Base-by-base conservation (phyloP, 2,113 vertebrate genomes). In the Sphyrna mokarran region DNA sequence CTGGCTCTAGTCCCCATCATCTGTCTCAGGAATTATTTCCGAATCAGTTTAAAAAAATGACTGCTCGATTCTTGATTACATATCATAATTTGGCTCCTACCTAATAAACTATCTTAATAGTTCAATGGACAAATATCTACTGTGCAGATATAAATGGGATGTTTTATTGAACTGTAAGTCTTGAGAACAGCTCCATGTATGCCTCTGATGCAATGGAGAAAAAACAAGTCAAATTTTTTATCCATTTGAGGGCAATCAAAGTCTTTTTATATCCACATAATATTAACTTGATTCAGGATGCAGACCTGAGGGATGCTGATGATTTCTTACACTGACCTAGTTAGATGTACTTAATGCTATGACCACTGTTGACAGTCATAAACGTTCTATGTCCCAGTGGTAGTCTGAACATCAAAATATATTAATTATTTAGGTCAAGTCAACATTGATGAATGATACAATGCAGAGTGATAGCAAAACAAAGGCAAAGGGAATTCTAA, bases 371-470 rank as follows among this genome's bases (percentile, higher is more conserved):
- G 37, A 83, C 80, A 20, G 80, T 83, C 37, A 83, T 83, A 83
- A 83, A 91, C 5, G 6, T 66, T 66, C 61, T 10, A 37, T 3
- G 14, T 90, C 87, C 54, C 29, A 91, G 33, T 37, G 20, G 33
- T 91, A 91, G 33, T n/a, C 63, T 91, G 61, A 66, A 40, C 14
- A 91, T 66, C 61, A 66, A 91, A 63, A 91, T 37, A 22, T 91
- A 66, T 91, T n/a, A 91, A 91, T 91, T n/a, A 91, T 91, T 91
- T 91, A 91, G 26, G 89, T 66, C 33, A 66, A 66, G 58, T 63
- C 89, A 66, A 29, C 5, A 22, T 18, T 91, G 58, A 91, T 91
- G 63, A 66, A 91, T 91, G 58, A 91, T 5, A 66, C 58, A 66
- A 37, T 37, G n/a, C 66, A 66, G 6, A 66, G 33, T n/a, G 37